Percentiles rank a stretch among this genome's conserved stretches.
Evolutionary conservation across 2,113 vertebrate genomes (phyloP).

Genomic region (Trochalopteron elliotii): DNA sequence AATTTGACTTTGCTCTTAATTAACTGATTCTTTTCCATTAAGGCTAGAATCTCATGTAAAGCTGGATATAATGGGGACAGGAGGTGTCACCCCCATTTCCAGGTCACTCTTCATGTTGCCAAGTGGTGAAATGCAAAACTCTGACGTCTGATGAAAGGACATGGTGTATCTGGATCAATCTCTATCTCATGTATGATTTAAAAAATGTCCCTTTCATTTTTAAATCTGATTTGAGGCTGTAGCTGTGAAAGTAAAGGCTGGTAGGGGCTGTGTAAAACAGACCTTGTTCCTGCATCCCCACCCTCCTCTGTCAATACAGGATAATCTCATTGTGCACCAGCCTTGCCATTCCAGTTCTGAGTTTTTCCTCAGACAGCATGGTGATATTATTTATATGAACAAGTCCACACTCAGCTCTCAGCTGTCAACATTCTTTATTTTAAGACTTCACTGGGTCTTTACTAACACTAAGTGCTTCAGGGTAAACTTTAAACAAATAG

Average conservation of each 20-base stretch:
- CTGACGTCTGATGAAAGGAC: not conserved
- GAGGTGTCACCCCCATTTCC: not conserved
- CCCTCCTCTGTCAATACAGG: constrained; percentile 19
- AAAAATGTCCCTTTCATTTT: not conserved
- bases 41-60: constrained; percentile 10
- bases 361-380: not conserved
- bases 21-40: constrained; percentile 55
- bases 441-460: not conserved
- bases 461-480: not conserved
- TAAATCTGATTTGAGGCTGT: not conserved
- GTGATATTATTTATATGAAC: constrained; percentile 12
- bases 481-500: not conserved
- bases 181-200: not conserved
- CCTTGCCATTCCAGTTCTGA: constrained; percentile 25
- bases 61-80: not conserved
- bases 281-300: not conserved
- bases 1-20: constrained; percentile 28
- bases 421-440: constrained; percentile 12
- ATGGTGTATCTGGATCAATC: not conserved
- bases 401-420: constrained; percentile 43
- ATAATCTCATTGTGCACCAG: not conserved
- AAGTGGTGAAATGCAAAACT: not conserved
- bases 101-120: not conserved
- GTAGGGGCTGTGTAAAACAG: not conserved
- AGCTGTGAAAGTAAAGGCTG: not conserved